Evolutionary conservation across 2,797 vertebrate species (phyloP).

Genomic region (Margarornis squamiger): DNA sequence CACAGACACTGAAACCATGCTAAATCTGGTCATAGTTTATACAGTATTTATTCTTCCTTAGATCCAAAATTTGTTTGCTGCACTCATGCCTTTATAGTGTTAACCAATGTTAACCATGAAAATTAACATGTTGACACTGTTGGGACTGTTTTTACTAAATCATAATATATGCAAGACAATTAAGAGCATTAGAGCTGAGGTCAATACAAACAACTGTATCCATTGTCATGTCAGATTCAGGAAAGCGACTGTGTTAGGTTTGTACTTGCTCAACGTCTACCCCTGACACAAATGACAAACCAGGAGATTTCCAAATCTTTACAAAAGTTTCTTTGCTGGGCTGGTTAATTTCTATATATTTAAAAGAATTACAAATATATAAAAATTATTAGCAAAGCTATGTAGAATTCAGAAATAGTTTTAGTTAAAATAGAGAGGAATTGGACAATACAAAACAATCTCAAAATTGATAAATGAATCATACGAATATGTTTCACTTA

Average conservation of each 20-base stretch:
- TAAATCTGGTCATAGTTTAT: neutral
- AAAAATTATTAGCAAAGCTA: neutral
- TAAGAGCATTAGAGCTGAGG: neutral
- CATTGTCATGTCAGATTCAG: neutral
- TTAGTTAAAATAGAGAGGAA: neutral
- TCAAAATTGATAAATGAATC: neutral
- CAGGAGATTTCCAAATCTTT: neutral
- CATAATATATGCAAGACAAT: neutral
- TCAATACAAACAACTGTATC: neutral
- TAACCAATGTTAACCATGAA: neutral
- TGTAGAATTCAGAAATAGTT: neutral
- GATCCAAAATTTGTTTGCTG: neutral
- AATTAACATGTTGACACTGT: neutral
- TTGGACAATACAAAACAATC: neutral
- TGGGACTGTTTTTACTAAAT: neutral
- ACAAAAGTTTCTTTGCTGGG: neutral
- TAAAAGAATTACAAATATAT: neutral
- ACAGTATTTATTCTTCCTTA: neutral
- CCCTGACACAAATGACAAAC: neutral
- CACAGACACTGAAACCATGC: neutral
- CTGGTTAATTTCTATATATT: neutral
- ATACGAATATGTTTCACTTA: neutral
- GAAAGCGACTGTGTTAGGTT: accelerated
- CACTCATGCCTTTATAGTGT: neutral
- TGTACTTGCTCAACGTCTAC: neutral